Conservation (phyloP, 2,797 vertebrate species). For the Tapera naevia region DNA sequence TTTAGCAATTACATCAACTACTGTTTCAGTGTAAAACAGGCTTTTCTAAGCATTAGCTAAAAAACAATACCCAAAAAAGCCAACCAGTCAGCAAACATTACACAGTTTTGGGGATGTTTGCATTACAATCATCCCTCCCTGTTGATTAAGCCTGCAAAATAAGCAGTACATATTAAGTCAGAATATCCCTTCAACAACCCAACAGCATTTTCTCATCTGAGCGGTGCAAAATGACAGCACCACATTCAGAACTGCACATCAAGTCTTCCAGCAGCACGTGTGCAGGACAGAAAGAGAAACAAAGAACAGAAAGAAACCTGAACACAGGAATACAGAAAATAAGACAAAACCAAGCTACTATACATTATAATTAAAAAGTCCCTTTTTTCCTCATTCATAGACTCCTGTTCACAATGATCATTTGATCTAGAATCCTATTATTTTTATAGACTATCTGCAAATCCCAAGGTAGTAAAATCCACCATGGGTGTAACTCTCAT, state of each 20-base stretch:
- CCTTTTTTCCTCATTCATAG: background rate
- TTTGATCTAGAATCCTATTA: background rate
- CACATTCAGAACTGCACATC: background rate
- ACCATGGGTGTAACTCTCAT: conserved; percentile 16
- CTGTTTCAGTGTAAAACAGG: background rate
- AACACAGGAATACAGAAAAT: background rate
- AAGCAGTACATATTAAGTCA: background rate
- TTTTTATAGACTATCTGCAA: conserved; percentile 25
- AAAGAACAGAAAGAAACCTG: conserved; percentile 58
- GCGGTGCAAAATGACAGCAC: background rate
- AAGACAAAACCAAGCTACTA: background rate
- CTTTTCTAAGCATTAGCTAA: background rate
- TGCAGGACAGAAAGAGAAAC: conserved; percentile 45
- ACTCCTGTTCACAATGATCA: background rate
- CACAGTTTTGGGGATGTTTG: background rate
- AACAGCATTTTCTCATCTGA: background rate
- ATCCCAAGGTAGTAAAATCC: background rate
- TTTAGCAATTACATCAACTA: background rate
- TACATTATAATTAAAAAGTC: background rate
- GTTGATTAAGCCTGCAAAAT: background rate
- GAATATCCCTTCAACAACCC: background rate
- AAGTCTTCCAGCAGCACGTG: conserved; percentile 39
- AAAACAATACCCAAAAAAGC: background rate
- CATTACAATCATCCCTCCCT: background rate
- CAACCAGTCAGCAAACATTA: background rate